phyloP scores from a whole-genome alignment of 2,888 invertebrate species.

The Lobophora halterata region DNA sequence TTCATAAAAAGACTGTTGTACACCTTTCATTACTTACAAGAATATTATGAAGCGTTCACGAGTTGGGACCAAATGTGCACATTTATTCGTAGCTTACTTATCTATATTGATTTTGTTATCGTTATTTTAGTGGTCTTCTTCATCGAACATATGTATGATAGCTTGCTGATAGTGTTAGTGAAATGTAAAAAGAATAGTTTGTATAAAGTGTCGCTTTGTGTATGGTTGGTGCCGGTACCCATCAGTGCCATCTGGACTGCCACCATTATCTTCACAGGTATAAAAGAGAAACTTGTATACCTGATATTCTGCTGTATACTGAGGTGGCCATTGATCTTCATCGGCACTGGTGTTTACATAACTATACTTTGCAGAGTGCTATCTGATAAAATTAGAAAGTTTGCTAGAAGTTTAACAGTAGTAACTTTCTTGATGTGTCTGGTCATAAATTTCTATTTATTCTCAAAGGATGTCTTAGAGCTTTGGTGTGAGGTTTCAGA shows the following conservation, averaged over 20 bases:
- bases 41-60: slow-evolving; percentile 32
- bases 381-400: slow-evolving; percentile 59
- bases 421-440: slow-evolving; percentile 67
- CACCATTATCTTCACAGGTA: slow-evolving; percentile 34
- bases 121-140: slow-evolving; percentile 64
- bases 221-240: slow-evolving; percentile 63
- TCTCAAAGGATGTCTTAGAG: slow-evolving; percentile 59
- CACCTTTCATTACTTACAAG: slow-evolving; percentile 46
- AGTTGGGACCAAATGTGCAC: slow-evolving; percentile 24
- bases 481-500: slow-evolving; percentile 55
- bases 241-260: slow-evolving; percentile 45
- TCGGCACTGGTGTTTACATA: slow-evolving; percentile 57
- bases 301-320: slow-evolving; percentile 56
- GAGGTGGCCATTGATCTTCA: slow-evolving; percentile 63
- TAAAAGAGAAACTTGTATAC: slow-evolving; percentile 48
- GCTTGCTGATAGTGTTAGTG: slow-evolving; percentile 62
- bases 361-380: slow-evolving; percentile 55
- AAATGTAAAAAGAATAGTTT: slow-evolving; percentile 57
- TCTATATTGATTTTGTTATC: slow-evolving; percentile 66
- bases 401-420: slow-evolving; percentile 59
- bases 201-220: slow-evolving; percentile 49
- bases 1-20: slow-evolving; percentile 59
- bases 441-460: slow-evolving; percentile 60
- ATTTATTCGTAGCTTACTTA: slow-evolving; percentile 43
- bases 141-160: slow-evolving; percentile 71